phyloP scores from a whole-genome alignment of 2,797 vertebrate genomes.

The Delichon dasypus region DNA sequence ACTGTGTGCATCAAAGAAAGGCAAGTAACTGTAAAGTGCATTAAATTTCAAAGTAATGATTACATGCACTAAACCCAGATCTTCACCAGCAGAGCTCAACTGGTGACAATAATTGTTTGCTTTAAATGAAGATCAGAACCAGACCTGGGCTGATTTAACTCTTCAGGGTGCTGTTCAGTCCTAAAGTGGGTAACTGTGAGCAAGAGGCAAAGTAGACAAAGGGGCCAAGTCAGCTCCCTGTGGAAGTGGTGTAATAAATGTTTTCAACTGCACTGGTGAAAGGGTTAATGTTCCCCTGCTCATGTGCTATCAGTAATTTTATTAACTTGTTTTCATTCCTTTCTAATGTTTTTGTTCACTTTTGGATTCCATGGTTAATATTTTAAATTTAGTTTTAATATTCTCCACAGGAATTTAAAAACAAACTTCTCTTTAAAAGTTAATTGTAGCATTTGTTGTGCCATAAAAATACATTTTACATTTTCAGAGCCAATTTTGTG shows the following conservation, averaged over 20 bases:
- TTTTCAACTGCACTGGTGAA: not conserved
- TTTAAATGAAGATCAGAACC: not conserved
- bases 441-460: constrained; percentile 18
- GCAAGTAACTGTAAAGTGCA: not conserved
- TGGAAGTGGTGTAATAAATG: not conserved
- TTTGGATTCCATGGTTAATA: constrained; percentile 43
- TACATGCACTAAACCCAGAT: not conserved
- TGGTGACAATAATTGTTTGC: not conserved
- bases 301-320: not conserved
- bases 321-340: constrained; percentile 35
- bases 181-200: not conserved
- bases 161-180: not conserved
- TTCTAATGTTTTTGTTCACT: constrained; percentile 31
- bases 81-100: not conserved
- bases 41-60: not conserved
- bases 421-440: constrained; percentile 31
- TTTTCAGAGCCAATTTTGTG: constrained; percentile 35
- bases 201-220: not conserved
- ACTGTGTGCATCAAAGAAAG: not conserved
- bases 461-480: constrained; percentile 14
- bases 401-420: constrained; percentile 48
- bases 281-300: constrained; percentile 1
- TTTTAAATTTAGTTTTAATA: constrained; percentile 54
- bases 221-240: not conserved
- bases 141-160: not conserved